Base-by-base conservation (phyloP, 2,113 vertebrate species). In the Elephas maximus region DNA sequence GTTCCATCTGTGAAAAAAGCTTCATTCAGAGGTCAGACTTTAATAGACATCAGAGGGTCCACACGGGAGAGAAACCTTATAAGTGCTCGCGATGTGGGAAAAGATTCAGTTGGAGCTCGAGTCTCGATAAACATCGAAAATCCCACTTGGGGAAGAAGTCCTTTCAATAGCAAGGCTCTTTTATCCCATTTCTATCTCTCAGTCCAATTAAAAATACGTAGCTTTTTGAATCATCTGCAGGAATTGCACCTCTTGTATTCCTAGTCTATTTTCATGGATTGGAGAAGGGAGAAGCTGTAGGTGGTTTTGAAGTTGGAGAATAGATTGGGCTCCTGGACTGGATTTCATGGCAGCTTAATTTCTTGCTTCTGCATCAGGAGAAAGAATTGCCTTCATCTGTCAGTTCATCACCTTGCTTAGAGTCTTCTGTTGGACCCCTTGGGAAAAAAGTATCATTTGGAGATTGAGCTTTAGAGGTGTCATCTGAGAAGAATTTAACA, bases 1-100 rank as follows among this genome's bases (percentile, higher is more conserved):
- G 98, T 83, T 95, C 96, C 37, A 90, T 96, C 88, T 98, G 98
- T 7, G 98, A 97, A 37, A 98, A 98, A 17, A 97, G 97, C 45
- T 98, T 98, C 76, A 98, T 97, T 85, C 97, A 97, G 17, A 98
- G 96, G 33, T 98, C 97, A 37, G 97, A 98, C 95, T 98, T 98
- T 11, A 98, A 96, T 41, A 91, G 97, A 44, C 98, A 98, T 57
- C 97, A 98, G 83, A 91, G 97, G 79, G 98, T 98, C 71, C 98
- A 98, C 76, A 98, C 98, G 0, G 98, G 98, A 14, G 97, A 97
- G 95, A 98, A 97, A 45, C 98, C 97, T 62, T 98, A 98, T n/a
- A 97, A 95, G 37, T 98, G 98, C 44, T 45, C 95, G 4, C 79
- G 89, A 71, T 98, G 98, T 0, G 97, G 98, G 71, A 98, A 98